Percentiles rank a stretch among this genome's conserved stretches.
Conservation (phyloP, 2,113 vertebrate genomes). For the Chitala chitala region DNA sequence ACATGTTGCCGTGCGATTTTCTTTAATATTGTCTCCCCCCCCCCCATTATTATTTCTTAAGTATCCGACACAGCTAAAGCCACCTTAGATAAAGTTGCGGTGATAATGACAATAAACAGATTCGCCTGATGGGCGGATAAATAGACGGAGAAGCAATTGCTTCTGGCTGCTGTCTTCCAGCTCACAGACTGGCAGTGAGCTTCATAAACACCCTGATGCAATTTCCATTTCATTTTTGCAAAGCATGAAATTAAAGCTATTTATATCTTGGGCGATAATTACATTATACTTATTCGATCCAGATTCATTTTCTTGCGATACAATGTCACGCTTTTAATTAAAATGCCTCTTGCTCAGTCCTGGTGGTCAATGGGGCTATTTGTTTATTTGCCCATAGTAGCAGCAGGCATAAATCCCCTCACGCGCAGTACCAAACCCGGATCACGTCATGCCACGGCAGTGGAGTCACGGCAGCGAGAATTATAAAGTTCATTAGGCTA, state of each 20-base stretch:
- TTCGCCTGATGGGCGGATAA: constrained; percentile 48
- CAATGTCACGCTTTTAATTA: constrained; percentile 64
- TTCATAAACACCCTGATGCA: constrained; percentile 54
- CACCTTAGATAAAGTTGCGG: constrained; percentile 40
- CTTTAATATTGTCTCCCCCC: not conserved
- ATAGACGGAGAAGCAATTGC: constrained; percentile 55
- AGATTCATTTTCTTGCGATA: constrained; percentile 61
- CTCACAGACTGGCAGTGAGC: constrained; percentile 50
- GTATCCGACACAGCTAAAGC: constrained; percentile 19
- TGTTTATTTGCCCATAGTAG: constrained; percentile 44
- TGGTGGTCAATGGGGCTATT: constrained; percentile 45
- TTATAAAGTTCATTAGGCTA: constrained; percentile 42
- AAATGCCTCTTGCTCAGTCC: constrained; percentile 50
- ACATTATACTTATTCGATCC: constrained; percentile 64
- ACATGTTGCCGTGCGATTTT: not conserved
- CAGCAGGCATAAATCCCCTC: not conserved
- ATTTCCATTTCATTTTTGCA: constrained; percentile 61
- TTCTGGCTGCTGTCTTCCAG: constrained; percentile 55
- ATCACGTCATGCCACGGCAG: constrained; percentile 34
- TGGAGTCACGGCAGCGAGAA: constrained; percentile 31
- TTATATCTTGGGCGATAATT: constrained; percentile 65
- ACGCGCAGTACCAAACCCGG: not conserved
- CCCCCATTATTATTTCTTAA: not conserved
- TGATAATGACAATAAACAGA: constrained; percentile 43
- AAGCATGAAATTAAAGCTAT: constrained; percentile 70